A percentile compares a stretch with the other conserved stretches of the same genome.
Conservation (phyloP, 2,888 invertebrate genomes). For the Eupithecia insigniata region DNA sequence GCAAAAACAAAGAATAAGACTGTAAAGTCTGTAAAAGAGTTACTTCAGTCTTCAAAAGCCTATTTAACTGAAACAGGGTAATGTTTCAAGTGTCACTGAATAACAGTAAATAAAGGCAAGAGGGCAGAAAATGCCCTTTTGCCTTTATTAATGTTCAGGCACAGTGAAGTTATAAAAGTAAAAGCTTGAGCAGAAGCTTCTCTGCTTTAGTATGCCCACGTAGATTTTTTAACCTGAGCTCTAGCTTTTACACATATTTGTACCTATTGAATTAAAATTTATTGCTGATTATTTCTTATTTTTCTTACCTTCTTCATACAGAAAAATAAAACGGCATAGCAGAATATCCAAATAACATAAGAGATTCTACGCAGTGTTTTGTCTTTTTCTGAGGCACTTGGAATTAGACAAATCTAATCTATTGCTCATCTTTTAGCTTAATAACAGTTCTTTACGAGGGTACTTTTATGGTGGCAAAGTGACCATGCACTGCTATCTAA, state of each 20-base stretch:
- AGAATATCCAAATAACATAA: too few relatives aligned
- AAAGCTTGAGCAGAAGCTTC: background rate
- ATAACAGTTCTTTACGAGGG: too few relatives aligned
- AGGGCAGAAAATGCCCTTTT: conserved; percentile 52
- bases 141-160: conserved; percentile 51
- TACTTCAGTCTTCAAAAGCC: conserved; percentile 37
- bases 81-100: conserved; percentile 57
- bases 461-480: background rate
- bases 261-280: too few relatives aligned
- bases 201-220: background rate
- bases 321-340: too few relatives aligned
- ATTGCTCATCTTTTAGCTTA: too few relatives aligned
- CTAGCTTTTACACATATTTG: too few relatives aligned
- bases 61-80: conserved; percentile 50
- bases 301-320: too few relatives aligned
- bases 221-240: background rate
- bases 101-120: conserved; percentile 47
- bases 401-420: too few relatives aligned
- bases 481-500: background rate
- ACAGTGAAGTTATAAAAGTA: conserved; percentile 1
- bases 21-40: conserved; percentile 44
- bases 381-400: too few relatives aligned
- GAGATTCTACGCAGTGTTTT: too few relatives aligned
- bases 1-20: conserved; percentile 18
- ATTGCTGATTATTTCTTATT: too few relatives aligned